These are phyloP conservation scores for Heterodera carotae DNA, from an alignment of 1,140 invertebrate species.

Conservation along the genomic window DNA sequence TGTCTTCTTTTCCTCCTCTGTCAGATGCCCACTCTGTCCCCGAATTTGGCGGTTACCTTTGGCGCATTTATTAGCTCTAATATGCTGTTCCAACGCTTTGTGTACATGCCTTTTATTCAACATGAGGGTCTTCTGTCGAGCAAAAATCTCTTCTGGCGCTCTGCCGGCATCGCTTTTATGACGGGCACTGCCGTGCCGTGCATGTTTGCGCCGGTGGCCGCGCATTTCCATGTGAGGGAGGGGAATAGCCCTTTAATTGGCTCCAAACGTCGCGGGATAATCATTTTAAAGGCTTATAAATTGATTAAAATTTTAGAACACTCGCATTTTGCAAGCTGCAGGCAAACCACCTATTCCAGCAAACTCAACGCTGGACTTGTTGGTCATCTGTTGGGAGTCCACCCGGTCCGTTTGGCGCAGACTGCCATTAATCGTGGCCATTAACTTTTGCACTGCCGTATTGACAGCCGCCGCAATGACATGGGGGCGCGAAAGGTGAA, in stretches of 20 bases:
- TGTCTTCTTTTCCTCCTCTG: not conserved
- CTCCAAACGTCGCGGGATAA: no score
- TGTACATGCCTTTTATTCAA: not conserved
- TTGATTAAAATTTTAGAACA: not conserved
- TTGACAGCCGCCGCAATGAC: constrained; percentile 6
- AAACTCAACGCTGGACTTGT: not conserved
- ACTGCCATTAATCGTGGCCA: constrained; percentile 11
- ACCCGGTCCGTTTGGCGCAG: constrained; percentile 17
- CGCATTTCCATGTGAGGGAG: not conserved
- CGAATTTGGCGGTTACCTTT: not conserved
- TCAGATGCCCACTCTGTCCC: not conserved
- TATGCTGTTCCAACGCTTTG: not conserved
- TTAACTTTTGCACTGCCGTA: not conserved
- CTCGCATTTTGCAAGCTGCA: not conserved
- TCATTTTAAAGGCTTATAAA: no score
- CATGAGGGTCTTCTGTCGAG: not conserved
- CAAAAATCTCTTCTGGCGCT: not conserved
- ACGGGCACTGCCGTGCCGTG: not conserved
- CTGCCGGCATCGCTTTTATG: not conserved
- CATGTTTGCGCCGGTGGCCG: not conserved
- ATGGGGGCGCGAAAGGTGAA: constrained; percentile 17
- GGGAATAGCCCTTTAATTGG: not conserved
- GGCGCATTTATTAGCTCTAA: not conserved
- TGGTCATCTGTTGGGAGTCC: constrained; percentile 9
- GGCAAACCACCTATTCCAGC: not conserved